phyloP scores from a whole-genome alignment of 2,888 invertebrate species.

The Ophraella communa region DNA sequence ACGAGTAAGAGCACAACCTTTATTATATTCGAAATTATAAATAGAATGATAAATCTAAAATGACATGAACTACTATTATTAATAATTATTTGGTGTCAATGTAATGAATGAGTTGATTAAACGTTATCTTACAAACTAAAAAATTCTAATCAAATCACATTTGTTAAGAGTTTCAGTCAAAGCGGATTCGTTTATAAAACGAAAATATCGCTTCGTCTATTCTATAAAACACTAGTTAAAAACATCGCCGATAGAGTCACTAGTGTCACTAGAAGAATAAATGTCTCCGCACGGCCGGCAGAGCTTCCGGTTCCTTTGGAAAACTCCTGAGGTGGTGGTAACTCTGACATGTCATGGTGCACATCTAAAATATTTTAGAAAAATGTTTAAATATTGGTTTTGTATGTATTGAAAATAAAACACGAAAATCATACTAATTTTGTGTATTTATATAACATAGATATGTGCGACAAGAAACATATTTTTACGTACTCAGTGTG shows the following conservation, averaged over 20 bases:
- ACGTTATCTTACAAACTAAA: slow-evolving; percentile 14
- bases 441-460: slow-evolving; percentile 11
- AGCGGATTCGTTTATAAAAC: slow-evolving; percentile 48
- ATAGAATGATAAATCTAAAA: too few species aligned
- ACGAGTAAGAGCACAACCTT: too few species aligned
- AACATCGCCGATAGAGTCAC: slow-evolving; percentile 35
- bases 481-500: neutral
- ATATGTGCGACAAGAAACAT: slow-evolving; percentile 20
- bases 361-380: slow-evolving; percentile 30
- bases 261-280: slow-evolving; percentile 35
- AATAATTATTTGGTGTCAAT: slow-evolving; percentile 7
- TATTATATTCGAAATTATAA: too few species aligned
- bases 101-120: neutral
- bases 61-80: neutral
- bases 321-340: slow-evolving; percentile 26
- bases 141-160: slow-evolving; percentile 32
- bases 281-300: slow-evolving; percentile 27
- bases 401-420: too few species aligned
- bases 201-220: slow-evolving; percentile 38
- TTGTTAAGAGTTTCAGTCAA: slow-evolving; percentile 44
- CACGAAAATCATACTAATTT: neutral
- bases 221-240: slow-evolving; percentile 39
- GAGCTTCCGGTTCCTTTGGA: slow-evolving; percentile 22
- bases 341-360: slow-evolving; percentile 31
- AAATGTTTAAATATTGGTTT: too few species aligned